phyloP scores from a whole-genome alignment of 2,888 invertebrate species.

The Amphiduros pacificus region DNA sequence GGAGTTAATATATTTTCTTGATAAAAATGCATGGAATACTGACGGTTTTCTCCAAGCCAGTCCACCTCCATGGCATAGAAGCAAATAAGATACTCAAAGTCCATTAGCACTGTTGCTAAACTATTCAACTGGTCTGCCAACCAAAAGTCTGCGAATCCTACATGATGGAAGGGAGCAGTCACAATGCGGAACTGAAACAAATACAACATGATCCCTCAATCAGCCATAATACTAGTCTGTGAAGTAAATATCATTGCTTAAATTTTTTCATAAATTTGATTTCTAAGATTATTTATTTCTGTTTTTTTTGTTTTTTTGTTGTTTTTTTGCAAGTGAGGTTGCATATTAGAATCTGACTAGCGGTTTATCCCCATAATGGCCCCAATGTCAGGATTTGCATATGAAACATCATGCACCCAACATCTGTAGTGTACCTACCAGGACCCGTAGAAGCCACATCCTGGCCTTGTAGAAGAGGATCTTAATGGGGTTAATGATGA shows the following conservation, averaged over 20 bases:
- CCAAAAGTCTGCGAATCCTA: constrained; percentile 98
- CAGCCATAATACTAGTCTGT: too few relatives aligned
- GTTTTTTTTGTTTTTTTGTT: too few relatives aligned
- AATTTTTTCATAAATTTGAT: too few relatives aligned
- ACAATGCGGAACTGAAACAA: constrained; percentile 65
- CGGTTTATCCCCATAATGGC: background rate
- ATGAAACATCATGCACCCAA: background rate
- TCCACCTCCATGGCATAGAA: constrained; percentile 70
- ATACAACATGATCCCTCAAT: too few relatives aligned
- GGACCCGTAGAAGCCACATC: constrained; percentile 88
- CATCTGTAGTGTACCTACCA: constrained; percentile 64
- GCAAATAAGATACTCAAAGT: constrained; percentile 91
- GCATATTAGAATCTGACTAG: too few relatives aligned
- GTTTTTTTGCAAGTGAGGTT: too few relatives aligned
- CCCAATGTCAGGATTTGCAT: background rate
- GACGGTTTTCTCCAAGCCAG: constrained; percentile 48
- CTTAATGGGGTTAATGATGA: constrained; percentile 88
- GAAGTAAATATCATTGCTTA: too few relatives aligned
- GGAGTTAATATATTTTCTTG: too few relatives aligned
- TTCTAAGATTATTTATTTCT: too few relatives aligned
- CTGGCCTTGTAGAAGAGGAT: constrained; percentile 90
- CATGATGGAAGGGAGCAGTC: constrained; percentile 89
- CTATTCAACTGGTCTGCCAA: constrained; percentile 97
- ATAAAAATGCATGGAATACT: constrained; percentile 21
- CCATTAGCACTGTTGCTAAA: constrained; percentile 83